Conservation (phyloP, 2,888 invertebrate species). For the Patella pellucida region DNA sequence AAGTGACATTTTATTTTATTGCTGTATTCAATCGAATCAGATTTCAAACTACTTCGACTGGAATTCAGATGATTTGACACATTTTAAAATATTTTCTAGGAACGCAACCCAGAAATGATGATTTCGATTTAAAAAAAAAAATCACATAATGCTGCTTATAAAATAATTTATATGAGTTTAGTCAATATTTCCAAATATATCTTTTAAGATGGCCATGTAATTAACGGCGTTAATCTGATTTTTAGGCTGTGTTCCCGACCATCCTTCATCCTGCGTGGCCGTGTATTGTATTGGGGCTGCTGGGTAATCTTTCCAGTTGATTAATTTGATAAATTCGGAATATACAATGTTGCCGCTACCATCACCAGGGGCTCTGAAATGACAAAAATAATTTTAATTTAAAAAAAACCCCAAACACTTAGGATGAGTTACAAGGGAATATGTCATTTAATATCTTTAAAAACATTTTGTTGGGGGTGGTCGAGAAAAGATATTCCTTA, state of each 20-base stretch:
- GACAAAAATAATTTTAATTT: slow-evolving; percentile 5
- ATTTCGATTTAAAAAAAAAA: too few species aligned
- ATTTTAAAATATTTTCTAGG: too few species aligned
- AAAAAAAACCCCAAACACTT: background rate
- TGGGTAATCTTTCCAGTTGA: slow-evolving; percentile 69
- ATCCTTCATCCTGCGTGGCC: slow-evolving; percentile 46
- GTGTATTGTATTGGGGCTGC: slow-evolving; percentile 58
- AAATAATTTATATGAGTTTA: background rate
- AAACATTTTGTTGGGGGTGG: too few species aligned
- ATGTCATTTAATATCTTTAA: too few species aligned
- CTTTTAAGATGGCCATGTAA: slow-evolving; percentile 52
- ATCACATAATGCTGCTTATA: too few species aligned
- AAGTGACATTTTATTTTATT: too few species aligned
- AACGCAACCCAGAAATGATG: too few species aligned
- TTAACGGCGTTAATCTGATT: slow-evolving; percentile 44
- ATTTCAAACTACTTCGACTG: too few species aligned
- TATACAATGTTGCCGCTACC: slow-evolving; percentile 58
- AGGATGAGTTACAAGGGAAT: background rate
- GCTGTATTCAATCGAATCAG: too few species aligned
- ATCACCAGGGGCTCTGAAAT: slow-evolving; percentile 45
- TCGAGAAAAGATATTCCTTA: too few species aligned
- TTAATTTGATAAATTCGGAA: slow-evolving; percentile 51
- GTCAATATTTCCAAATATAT: slow-evolving; percentile 46
- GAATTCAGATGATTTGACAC: too few species aligned
- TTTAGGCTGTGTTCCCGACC: slow-evolving; percentile 51